Conservation (phyloP, 1,140 invertebrate species). For the Vanessa atalanta region DNA sequence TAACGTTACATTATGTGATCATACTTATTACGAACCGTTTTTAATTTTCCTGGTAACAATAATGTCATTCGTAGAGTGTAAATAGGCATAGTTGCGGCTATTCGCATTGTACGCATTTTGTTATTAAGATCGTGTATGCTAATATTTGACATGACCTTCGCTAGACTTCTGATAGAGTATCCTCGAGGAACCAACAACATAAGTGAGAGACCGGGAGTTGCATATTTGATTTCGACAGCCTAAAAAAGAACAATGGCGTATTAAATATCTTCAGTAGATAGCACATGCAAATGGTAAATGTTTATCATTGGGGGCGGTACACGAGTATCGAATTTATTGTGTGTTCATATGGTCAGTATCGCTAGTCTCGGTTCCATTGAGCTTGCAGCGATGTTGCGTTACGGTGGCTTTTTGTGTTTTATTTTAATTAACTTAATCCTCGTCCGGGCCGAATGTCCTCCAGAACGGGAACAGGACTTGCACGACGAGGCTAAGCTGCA, state of each 20-base stretch:
- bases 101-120: conserved; percentile 48
- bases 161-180: conserved; percentile 45
- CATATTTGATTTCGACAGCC: conserved; percentile 68
- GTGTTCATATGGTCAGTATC: conserved; percentile 25
- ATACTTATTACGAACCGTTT: conserved; percentile 51
- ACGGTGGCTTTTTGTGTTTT: conserved; percentile 21
- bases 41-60: conserved; percentile 63
- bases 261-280: conserved; percentile 12
- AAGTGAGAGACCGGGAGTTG: conserved; percentile 54
- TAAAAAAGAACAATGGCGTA: conserved; percentile 29
- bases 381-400: conserved; percentile 36
- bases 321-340: conserved; percentile 40
- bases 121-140: conserved; percentile 40
- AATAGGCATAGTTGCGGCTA: conserved; percentile 60
- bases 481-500: conserved; percentile 66
- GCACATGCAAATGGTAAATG: neutral
- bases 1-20: neutral
- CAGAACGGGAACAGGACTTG: conserved; percentile 35
- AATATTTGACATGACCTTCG: conserved; percentile 33
- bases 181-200: conserved; percentile 56
- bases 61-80: conserved; percentile 73
- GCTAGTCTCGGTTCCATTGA: conserved; percentile 15
- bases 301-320: conserved; percentile 44
- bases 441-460: conserved; percentile 37
- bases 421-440: conserved; percentile 10